A percentile compares a stretch with the other conserved stretches of the same genome.
Conservation (phyloP, 1,140 invertebrate genomes). For the Rhopalosiphum padi region DNA sequence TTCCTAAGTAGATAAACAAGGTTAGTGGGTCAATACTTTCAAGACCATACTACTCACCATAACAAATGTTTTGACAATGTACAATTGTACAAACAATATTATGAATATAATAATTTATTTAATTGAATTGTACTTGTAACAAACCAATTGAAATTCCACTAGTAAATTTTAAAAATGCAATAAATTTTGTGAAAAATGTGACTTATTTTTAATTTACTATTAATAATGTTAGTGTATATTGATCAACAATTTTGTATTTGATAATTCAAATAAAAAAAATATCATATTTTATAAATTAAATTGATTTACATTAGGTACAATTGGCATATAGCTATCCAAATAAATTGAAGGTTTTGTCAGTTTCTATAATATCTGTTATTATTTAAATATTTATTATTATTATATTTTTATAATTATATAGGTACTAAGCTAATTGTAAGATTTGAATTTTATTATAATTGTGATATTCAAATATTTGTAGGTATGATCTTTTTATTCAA, state of each 20-base stretch:
- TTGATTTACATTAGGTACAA: background rate
- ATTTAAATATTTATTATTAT: background rate
- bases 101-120: slow-evolving; percentile 20
- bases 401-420: background rate
- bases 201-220: background rate
- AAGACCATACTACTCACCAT: slow-evolving; percentile 20
- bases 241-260: background rate
- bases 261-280: background rate
- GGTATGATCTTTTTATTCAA: background rate
- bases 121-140: background rate
- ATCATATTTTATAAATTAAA: background rate
- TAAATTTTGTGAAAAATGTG: background rate
- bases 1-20: slow-evolving; percentile 7
- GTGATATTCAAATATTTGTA: background rate
- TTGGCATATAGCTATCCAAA: background rate
- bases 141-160: background rate
- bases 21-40: slow-evolving; percentile 54
- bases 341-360: background rate
- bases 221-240: background rate
- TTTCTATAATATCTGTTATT: background rate
- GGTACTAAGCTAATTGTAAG: background rate
- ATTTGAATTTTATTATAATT: background rate
- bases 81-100: background rate
- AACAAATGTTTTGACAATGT: slow-evolving; percentile 17
- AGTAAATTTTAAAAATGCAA: background rate